Evolutionary conservation across 1,140 invertebrate genomes (phyloP).

Genomic region (Atta cephalotes): DNA sequence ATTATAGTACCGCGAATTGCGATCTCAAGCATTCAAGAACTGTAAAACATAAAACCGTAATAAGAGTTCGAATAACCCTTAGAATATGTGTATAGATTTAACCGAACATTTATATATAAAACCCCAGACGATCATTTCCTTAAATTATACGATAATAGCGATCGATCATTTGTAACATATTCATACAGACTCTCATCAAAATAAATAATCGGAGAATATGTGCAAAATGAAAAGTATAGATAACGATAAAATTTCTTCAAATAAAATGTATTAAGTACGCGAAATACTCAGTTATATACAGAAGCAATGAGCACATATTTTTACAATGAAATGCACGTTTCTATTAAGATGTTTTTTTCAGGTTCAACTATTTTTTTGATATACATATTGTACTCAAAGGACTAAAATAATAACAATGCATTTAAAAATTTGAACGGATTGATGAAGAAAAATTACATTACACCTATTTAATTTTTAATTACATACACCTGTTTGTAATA

Average conservation of each 20-base stretch:
- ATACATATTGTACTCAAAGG: constrained; percentile 35
- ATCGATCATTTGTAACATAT: constrained; percentile 71
- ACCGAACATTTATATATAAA: constrained; percentile 55
- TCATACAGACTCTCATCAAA: constrained; percentile 52
- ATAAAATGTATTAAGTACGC: background rate
- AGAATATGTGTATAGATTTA: constrained; percentile 73
- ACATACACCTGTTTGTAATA: constrained; percentile 69
- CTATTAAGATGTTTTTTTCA: constrained; percentile 49
- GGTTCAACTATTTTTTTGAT: constrained; percentile 62
- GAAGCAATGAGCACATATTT: constrained; percentile 65
- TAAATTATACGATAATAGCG: constrained; percentile 62
- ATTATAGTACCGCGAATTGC: constrained; percentile 73
- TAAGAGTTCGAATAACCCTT: constrained; percentile 72
- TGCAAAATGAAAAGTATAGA: constrained; percentile 29
- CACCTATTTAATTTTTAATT: constrained; percentile 65
- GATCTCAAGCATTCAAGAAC: constrained; percentile 61
- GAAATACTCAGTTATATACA: background rate
- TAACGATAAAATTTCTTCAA: constrained; percentile 25
- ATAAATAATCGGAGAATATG: constrained; percentile 48
- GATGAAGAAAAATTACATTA: constrained; percentile 43
- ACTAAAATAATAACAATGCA: constrained; percentile 58
- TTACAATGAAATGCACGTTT: constrained; percentile 69
- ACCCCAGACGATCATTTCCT: constrained; percentile 54
- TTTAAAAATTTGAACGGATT: constrained; percentile 61
- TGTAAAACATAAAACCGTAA: constrained; percentile 76